Percentiles rank a stretch among this genome's conserved stretches.
Evolutionary conservation across 2,888 invertebrate species (phyloP).

Genomic region (Eilema griseolum): DNA sequence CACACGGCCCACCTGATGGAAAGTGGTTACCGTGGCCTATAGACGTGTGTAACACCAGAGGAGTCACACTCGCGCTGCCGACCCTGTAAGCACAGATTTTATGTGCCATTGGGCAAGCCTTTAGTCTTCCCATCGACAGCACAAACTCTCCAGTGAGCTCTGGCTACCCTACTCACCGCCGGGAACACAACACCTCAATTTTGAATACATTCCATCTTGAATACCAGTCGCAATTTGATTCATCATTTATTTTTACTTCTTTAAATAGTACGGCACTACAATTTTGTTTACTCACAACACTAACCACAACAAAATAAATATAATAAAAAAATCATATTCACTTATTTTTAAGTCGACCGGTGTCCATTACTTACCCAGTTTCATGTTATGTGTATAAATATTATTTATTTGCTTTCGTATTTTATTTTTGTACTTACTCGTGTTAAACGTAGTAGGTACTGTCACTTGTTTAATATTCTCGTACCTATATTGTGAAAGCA

Average conservation of each 20-base stretch:
- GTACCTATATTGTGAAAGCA: neutral
- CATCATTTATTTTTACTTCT: neutral
- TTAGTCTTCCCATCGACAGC: no score
- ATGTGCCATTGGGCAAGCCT: no score
- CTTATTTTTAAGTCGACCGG: neutral
- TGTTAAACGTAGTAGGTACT: neutral
- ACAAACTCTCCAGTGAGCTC: no score
- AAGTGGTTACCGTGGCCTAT: no score
- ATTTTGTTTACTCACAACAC: neutral
- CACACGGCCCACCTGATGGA: no score
- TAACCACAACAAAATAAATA: neutral
- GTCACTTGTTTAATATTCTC: neutral
- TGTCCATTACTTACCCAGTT: neutral
- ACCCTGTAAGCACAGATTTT: no score
- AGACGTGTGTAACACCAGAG: no score
- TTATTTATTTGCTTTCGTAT: neutral
- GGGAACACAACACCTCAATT: no score
- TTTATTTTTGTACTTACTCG: neutral
- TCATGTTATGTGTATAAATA: slow-evolving; percentile 1
- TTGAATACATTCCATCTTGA: no score
- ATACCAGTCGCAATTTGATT: no score
- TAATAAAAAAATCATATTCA: neutral
- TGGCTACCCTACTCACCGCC: no score
- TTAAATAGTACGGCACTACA: neutral
- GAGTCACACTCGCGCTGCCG: no score